phyloP scores from a whole-genome alignment of 2,888 invertebrate species.

The Beris morrisii region DNA sequence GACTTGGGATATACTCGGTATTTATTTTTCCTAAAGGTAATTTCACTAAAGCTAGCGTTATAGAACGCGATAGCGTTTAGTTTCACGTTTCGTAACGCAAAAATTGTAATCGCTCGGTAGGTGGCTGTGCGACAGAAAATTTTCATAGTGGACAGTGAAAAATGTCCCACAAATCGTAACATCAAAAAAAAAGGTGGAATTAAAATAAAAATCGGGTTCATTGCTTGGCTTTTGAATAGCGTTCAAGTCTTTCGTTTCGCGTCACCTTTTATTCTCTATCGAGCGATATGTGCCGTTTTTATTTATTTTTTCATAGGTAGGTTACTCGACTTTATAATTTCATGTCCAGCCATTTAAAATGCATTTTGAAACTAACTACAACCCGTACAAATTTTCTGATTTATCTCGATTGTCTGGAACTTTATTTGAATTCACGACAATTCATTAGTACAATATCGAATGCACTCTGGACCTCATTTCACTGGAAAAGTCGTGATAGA shows the following conservation, averaged over 20 bases:
- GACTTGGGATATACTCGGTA: background rate
- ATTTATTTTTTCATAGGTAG: no score
- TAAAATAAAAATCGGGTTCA: conserved; percentile 6
- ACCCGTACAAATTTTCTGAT: no score
- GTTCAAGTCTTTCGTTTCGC: conserved; percentile 24
- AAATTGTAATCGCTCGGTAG: conserved; percentile 22
- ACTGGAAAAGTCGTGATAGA: no score
- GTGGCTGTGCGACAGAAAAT: conserved; percentile 15
- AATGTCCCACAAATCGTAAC: conserved; percentile 14
- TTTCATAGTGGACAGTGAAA: conserved; percentile 16
- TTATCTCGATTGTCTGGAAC: no score
- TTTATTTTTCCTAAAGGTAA: conserved; percentile 1
- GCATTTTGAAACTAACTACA: no score
- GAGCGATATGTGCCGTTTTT: no score
- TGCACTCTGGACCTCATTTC: no score
- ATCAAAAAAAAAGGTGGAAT: background rate
- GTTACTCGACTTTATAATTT: no score
- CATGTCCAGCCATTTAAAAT: no score
- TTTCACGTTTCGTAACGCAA: conserved; percentile 15
- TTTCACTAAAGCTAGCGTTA: background rate
- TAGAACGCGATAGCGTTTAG: conserved; percentile 17
- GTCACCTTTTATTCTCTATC: conserved; percentile 22
- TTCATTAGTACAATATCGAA: no score
- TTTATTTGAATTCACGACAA: no score
- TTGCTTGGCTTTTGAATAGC: conserved; percentile 1